Conservation (phyloP, 1,140 invertebrate species). For the Brachionus sp. region DNA sequence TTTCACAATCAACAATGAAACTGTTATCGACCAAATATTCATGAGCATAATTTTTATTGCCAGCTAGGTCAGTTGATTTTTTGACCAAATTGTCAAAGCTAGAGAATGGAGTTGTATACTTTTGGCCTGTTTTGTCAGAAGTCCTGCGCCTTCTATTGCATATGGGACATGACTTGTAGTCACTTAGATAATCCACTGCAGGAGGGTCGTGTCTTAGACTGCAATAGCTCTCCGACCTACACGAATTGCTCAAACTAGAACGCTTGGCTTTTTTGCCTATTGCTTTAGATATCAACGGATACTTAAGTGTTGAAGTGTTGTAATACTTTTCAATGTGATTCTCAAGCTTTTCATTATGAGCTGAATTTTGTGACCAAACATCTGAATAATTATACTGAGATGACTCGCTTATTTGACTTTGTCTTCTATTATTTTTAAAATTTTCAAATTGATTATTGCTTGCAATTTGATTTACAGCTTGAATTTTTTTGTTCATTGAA, state of each 20-base stretch:
- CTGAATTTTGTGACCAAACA: background rate
- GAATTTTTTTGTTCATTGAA: background rate
- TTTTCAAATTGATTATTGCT: background rate
- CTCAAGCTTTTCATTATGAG: background rate
- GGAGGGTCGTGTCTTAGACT: background rate
- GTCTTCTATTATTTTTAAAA: background rate
- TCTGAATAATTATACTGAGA: background rate
- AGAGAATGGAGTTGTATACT: background rate
- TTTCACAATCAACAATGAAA: background rate
- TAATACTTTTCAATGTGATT: conserved; percentile 27
- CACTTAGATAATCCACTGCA: background rate
- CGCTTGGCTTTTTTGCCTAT: background rate
- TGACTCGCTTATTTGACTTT: background rate
- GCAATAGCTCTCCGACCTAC: background rate
- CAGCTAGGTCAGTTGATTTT: background rate
- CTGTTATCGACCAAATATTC: conserved; percentile 18
- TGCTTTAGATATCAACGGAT: background rate
- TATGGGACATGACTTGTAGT: background rate
- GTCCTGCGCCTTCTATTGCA: background rate
- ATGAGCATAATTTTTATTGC: background rate
- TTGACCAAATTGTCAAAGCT: background rate
- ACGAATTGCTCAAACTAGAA: background rate
- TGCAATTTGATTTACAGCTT: background rate
- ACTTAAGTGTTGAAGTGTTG: background rate
- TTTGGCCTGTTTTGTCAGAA: background rate